Base-by-base conservation (phyloP, 2,888 invertebrate genomes). In the Lithophane socia region DNA sequence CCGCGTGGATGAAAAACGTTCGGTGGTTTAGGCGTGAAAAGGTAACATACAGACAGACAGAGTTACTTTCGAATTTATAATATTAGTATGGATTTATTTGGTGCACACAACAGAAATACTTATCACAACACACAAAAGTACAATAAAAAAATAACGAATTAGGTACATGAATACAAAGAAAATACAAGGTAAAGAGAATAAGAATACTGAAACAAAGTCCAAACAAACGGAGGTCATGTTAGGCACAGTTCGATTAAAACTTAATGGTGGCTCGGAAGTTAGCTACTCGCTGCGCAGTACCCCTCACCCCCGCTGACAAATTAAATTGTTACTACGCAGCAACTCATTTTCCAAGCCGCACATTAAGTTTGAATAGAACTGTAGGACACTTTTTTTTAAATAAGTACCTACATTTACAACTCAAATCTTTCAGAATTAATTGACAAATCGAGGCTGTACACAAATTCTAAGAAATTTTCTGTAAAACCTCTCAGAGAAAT, bases 341-440 rank as follows among this genome's bases (percentile, higher is more conserved):
- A 37, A 37, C 37, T 37, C 37, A 37, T 37, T 37, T 37, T 37
- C 37, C 37, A 3, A 37, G 37, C 37, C 37, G 37, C 37, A 37
- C 37, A 37, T 37, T 37, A 37, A 2, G 37, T 37, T 37, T 3
- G 37, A 37, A 37, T 37, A 2, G 3, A 37, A 37, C 37, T 37
- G 16, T 42, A 63, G 0, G 9, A n/a, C 16, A 9, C n/a, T 10
- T 37, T 5, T 37, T 49, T 9, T 37, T 9, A 24, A 72, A 24
- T 2, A n/a, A n/a, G n/a, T n/a, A 42, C 18, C 47, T 44, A 65
- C 42, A 37, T 29, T 64, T 18, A n/a, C 21, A 60, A 54, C 9
- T 47, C 13, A 24, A 42, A 47, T 29, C 3, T 8, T 79, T 56
- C 12, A 74, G 18, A 65, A 54, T 60, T n/a, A 82, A 69, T 75